These are phyloP conservation scores for Maconellicoccus hirsutus DNA, from an alignment of 1,140 invertebrate genomes.

Conservation along the genomic window DNA sequence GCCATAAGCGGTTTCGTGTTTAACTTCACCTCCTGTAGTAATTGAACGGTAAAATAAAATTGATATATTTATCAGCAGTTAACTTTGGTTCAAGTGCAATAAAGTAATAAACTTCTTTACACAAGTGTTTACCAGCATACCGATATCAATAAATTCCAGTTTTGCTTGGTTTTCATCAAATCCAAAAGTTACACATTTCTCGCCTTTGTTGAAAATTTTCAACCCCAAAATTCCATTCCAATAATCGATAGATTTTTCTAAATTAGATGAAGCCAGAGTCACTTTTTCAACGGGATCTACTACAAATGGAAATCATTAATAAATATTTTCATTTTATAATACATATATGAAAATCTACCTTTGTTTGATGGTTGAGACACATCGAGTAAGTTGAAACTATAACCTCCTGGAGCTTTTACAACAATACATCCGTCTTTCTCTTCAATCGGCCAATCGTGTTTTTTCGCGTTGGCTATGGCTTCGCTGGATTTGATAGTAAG, in stretches of 20 bases:
- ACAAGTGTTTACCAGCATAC: too few relatives aligned
- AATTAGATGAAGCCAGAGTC: constrained; percentile 61
- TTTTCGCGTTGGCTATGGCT: constrained; percentile 56
- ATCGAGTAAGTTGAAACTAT: constrained; percentile 69
- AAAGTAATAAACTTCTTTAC: not conserved
- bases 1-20: constrained; percentile 86
- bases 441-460: constrained; percentile 50
- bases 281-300: constrained; percentile 76
- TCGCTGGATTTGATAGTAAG: constrained; percentile 72
- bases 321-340: constrained; percentile 24
- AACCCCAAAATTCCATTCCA: constrained; percentile 70
- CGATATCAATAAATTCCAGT: constrained; percentile 58
- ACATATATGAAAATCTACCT: constrained; percentile 41
- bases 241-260: constrained; percentile 62
- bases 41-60: not conserved
- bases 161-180: constrained; percentile 63
- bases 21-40: constrained; percentile 37
- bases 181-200: constrained; percentile 49
- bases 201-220: constrained; percentile 49
- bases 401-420: constrained; percentile 78
- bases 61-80: not conserved
- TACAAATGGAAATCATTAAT: constrained; percentile 30
- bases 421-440: constrained; percentile 45
- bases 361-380: constrained; percentile 48
- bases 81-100: not conserved